Evolutionary conservation across 1,140 invertebrate genomes (phyloP).

Genomic region (Sipha flava): DNA sequence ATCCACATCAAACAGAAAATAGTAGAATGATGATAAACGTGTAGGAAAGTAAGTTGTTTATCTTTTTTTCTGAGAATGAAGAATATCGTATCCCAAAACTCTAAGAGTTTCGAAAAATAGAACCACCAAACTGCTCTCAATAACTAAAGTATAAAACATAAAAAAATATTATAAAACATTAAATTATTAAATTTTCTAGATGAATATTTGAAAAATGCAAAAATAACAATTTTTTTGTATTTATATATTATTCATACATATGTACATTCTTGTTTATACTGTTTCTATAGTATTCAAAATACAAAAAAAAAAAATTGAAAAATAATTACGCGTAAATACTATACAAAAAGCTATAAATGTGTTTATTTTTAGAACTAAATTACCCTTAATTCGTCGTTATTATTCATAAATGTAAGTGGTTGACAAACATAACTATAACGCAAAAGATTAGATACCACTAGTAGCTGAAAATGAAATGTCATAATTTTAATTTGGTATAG

Average conservation of each 20-base stretch:
- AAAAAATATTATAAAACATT: too few species aligned
- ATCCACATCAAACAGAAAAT: constrained; percentile 96
- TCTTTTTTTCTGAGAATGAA: constrained; percentile 83
- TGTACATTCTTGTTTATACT: too few species aligned
- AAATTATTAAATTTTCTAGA: too few species aligned
- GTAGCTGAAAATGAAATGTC: constrained; percentile 59
- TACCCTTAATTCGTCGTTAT: constrained; percentile 77
- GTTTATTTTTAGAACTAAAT: not conserved
- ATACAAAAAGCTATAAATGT: too few species aligned
- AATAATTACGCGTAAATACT: too few species aligned
- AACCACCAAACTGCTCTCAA: constrained; percentile 95
- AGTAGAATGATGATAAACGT: constrained; percentile 86
- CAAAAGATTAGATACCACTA: constrained; percentile 62
- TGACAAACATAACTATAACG: constrained; percentile 86
- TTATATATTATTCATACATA: too few species aligned
- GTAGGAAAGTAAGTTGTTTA: constrained; percentile 78
- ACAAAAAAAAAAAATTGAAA: too few species aligned
- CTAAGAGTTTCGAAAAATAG: constrained; percentile 87
- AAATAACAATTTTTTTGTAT: too few species aligned
- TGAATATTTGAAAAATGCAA: too few species aligned
- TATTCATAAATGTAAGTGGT: constrained; percentile 68
- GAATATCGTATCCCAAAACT: constrained; percentile 89
- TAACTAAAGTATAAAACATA: constrained; percentile 55
- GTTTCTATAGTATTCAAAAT: too few species aligned
- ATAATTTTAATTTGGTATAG: too few species aligned